A percentile compares a stretch with the other conserved stretches of the same genome.
Evolutionary conservation across 2,888 invertebrate species (phyloP).

Genomic region (Spicauda simplicius): DNA sequence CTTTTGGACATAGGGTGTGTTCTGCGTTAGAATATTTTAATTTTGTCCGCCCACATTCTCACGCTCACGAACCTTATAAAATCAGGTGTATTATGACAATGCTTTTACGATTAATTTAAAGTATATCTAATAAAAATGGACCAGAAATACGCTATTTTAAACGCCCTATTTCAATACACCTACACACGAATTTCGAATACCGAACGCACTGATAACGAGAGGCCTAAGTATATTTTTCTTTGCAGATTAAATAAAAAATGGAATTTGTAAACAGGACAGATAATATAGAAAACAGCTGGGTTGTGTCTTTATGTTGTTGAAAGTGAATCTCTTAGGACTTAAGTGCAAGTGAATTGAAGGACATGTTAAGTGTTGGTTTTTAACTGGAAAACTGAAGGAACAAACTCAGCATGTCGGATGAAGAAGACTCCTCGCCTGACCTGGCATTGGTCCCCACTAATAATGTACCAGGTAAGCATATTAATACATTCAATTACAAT

Average conservation of each 20-base stretch:
- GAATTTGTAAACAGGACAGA: slow-evolving; percentile 48
- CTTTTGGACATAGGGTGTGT: slow-evolving; percentile 47
- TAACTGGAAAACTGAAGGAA: slow-evolving; percentile 41
- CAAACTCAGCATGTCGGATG: slow-evolving; percentile 72
- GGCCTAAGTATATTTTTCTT: slow-evolving; percentile 37
- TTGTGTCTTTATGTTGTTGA: slow-evolving; percentile 57
- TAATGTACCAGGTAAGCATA: slow-evolving; percentile 72
- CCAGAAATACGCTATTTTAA: slow-evolving; percentile 33
- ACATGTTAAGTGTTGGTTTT: slow-evolving; percentile 55
- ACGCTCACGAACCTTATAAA: background rate
- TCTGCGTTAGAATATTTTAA: slow-evolving; percentile 15
- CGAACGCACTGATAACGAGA: slow-evolving; percentile 20
- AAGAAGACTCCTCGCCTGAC: slow-evolving; percentile 78
- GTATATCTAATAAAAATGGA: slow-evolving; percentile 10
- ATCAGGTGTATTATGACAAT: background rate
- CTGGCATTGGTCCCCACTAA: slow-evolving; percentile 72
- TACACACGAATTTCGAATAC: slow-evolving; percentile 39
- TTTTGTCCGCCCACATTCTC: slow-evolving; percentile 1
- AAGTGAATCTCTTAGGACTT: slow-evolving; percentile 58
- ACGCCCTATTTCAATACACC: slow-evolving; percentile 45
- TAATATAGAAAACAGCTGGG: slow-evolving; percentile 48
- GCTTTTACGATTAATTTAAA: background rate
- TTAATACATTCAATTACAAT: background rate
- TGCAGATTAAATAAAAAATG: slow-evolving; percentile 54
- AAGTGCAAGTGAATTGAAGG: slow-evolving; percentile 53